A percentile compares a stretch with the other conserved stretches of the same genome.
phyloP scores from a whole-genome alignment of 2,888 invertebrate species.

The Disparrhopalites patrizii region DNA sequence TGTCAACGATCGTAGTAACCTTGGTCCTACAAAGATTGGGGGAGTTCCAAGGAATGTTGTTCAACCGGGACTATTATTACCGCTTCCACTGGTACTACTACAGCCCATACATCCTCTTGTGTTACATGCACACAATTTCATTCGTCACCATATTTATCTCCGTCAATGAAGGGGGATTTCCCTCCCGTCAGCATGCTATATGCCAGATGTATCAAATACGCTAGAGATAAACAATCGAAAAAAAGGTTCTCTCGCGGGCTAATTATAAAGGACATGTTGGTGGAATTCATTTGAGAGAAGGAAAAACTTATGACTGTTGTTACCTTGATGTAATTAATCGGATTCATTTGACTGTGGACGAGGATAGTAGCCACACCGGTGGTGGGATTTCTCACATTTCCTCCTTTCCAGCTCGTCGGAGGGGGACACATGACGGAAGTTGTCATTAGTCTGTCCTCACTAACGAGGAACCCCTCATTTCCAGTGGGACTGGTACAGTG shows the following conservation, averaged over 20 bases:
- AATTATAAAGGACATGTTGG: neutral
- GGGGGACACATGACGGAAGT: slow-evolving; percentile 8
- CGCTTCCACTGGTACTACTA: too few relatives aligned
- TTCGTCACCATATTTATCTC: too few relatives aligned
- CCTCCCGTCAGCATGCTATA: neutral
- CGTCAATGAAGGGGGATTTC: neutral
- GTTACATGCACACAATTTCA: too few relatives aligned
- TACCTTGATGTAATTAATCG: slow-evolving; percentile 25
- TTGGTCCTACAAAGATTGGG: too few relatives aligned
- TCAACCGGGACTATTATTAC: too few relatives aligned
- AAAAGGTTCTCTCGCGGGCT: neutral
- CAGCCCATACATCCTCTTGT: too few relatives aligned
- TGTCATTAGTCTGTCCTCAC: slow-evolving; percentile 25
- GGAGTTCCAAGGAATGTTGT: too few relatives aligned
- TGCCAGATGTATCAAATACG: neutral
- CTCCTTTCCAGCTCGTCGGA: neutral
- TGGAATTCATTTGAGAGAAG: neutral
- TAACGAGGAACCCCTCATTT: slow-evolving; percentile 21
- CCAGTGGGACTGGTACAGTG: too few relatives aligned
- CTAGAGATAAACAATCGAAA: neutral
- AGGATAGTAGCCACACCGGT: neutral
- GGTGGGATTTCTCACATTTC: neutral
- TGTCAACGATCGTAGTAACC: too few relatives aligned
- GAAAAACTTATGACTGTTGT: neutral
- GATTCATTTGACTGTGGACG: neutral